These are phyloP conservation scores for Malurus elegans DNA, from an alignment of 2,113 vertebrate genomes.

Conservation along the genomic window DNA sequence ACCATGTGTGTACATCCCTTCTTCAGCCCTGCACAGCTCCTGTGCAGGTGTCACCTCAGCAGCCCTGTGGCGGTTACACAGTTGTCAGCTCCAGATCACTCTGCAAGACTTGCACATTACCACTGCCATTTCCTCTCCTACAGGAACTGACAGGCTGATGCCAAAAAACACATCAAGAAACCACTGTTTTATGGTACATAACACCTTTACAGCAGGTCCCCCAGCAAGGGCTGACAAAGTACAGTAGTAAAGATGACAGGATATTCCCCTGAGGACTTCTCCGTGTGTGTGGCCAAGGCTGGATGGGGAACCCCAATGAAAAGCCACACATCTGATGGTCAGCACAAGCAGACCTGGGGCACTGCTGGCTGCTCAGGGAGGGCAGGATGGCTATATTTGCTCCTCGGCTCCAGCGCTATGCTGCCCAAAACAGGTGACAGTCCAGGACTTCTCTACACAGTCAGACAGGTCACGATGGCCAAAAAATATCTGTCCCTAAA, in stretches of 20 bases:
- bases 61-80: neutral
- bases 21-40: neutral
- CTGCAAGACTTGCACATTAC: neutral
- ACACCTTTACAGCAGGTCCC: neutral
- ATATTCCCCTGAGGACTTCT: neutral
- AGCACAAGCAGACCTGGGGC: neutral
- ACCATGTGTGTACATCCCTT: neutral
- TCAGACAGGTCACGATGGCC: neutral
- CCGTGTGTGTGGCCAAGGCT: accelerated
- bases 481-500: neutral
- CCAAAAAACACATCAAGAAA: neutral
- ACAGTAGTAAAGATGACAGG: neutral
- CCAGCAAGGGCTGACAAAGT: neutral
- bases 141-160: neutral
- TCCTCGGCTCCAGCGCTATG: neutral
- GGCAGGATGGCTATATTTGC: accelerated
- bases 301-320: neutral
- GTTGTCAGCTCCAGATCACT: neutral
- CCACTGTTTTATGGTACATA: neutral
- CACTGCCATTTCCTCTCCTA: neutral
- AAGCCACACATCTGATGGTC: neutral
- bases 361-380: neutral
- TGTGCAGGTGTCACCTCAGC: neutral
- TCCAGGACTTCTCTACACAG: neutral
- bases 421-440: neutral